Percentiles rank a stretch among this genome's conserved stretches.
Evolutionary conservation across 2,113 vertebrate species (phyloP).

Genomic region (Antechinus stuartii): DNA sequence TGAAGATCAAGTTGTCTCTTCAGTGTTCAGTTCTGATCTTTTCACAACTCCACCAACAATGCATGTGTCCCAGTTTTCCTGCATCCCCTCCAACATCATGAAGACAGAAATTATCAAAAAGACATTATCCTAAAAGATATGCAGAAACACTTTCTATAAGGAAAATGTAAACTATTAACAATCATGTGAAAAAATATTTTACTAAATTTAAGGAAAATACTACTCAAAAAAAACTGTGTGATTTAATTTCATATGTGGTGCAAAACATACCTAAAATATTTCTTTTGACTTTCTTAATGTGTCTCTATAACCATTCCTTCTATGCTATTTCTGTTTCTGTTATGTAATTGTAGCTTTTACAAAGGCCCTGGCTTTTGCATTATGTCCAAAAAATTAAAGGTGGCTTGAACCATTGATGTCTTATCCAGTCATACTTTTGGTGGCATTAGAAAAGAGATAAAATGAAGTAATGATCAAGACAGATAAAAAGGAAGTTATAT

Average conservation of each 20-base stretch:
- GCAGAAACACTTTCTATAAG: background rate
- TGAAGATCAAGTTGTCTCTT: too few relatives aligned
- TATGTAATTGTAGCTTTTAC: background rate
- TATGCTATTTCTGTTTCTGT: background rate
- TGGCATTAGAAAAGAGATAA: background rate
- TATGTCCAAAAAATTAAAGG: background rate
- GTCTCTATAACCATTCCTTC: background rate
- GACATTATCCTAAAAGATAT: background rate
- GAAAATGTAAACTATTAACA: too few relatives aligned
- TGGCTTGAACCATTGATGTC: background rate
- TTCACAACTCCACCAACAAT: too few relatives aligned
- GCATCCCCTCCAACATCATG: too few relatives aligned
- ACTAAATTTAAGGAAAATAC: too few relatives aligned
- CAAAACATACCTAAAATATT: background rate
- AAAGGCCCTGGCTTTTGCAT: background rate
- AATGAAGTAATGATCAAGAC: background rate
- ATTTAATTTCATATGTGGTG: too few relatives aligned
- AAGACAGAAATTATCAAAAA: constrained; percentile 47
- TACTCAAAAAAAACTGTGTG: too few relatives aligned
- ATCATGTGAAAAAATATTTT: too few relatives aligned
- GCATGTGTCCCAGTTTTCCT: too few relatives aligned
- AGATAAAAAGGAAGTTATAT: constrained; percentile 10
- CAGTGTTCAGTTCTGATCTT: too few relatives aligned
- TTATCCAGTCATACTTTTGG: background rate
- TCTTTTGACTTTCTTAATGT: background rate